Evolutionary conservation across 30 jellyfish, hydroid and myxozoan genomes (phyloP).

Genomic region (Hydra vulgaris): DNA sequence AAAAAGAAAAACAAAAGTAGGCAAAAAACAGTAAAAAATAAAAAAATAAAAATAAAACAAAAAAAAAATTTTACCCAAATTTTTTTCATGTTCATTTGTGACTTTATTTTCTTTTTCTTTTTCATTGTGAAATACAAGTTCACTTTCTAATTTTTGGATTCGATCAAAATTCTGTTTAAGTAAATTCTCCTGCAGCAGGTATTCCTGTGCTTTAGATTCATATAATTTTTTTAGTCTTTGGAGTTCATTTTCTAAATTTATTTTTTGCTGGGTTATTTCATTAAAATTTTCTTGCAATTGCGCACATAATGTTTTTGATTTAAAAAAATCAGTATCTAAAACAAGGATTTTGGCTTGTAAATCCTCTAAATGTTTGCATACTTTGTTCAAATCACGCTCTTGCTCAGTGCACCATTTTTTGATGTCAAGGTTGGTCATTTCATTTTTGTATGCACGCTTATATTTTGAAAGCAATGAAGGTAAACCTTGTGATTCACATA

Average conservation of each 20-base stretch:
- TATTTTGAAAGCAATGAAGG: conserved; percentile 68
- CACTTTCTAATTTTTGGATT: not conserved
- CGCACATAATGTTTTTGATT: not conserved
- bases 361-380: conserved; percentile 47
- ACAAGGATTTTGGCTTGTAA: conserved; percentile 15
- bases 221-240: not conserved
- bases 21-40: no score
- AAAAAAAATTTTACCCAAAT: no score
- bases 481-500: conserved; percentile 82
- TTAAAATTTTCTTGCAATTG: conserved; percentile 17
- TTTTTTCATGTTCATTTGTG: no score
- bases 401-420: conserved; percentile 62
- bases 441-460: conserved; percentile 38
- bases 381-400: conserved; percentile 49
- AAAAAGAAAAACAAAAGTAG: no score
- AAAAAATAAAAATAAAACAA: no score
- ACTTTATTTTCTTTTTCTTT: not conserved
- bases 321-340: conserved; percentile 6
- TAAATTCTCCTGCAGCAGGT: not conserved
- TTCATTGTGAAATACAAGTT: not conserved
- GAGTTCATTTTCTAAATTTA: conserved; percentile 16
- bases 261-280: not conserved
- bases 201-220: not conserved
- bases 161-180: not conserved
- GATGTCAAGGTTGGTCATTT: conserved; percentile 62